These are phyloP conservation scores for Ivindomyrus marchei DNA, from an alignment of 2,113 vertebrate species.

Conservation along the genomic window DNA sequence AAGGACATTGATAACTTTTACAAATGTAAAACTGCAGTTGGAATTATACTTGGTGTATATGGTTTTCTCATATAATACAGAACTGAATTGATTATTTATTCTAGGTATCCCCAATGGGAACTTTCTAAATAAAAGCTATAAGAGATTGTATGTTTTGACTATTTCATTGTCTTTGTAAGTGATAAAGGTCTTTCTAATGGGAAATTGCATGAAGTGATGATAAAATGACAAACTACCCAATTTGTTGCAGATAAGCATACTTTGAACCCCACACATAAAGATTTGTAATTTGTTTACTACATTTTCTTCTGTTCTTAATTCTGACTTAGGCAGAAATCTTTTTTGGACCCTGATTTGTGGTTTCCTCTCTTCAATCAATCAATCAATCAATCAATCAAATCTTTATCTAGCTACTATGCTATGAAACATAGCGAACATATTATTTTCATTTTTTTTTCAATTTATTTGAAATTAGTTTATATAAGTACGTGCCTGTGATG, in stretches of 20 bases:
- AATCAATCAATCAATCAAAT: background rate
- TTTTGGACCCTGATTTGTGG: background rate
- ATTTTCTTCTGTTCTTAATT: background rate
- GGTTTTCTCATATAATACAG: background rate
- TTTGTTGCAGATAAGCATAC: background rate
- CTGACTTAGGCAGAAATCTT: background rate
- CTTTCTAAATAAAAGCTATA: background rate
- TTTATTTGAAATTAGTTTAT: background rate
- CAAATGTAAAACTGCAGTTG: background rate
- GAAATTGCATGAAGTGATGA: background rate
- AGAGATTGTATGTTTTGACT: background rate
- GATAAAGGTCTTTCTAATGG: background rate
- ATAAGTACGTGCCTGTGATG: background rate
- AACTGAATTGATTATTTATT: background rate
- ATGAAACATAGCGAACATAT: background rate
- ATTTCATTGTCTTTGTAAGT: background rate
- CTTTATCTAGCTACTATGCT: no score
- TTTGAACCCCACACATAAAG: background rate
- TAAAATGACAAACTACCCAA: background rate
- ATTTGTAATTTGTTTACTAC: background rate
- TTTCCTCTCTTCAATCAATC: background rate
- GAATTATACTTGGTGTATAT: background rate
- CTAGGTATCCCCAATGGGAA: background rate
- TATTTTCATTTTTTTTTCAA: no score
- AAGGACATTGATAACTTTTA: background rate